Conservation (phyloP, 2,113 vertebrate species). For the Nothobranchius kuhntae region DNA sequence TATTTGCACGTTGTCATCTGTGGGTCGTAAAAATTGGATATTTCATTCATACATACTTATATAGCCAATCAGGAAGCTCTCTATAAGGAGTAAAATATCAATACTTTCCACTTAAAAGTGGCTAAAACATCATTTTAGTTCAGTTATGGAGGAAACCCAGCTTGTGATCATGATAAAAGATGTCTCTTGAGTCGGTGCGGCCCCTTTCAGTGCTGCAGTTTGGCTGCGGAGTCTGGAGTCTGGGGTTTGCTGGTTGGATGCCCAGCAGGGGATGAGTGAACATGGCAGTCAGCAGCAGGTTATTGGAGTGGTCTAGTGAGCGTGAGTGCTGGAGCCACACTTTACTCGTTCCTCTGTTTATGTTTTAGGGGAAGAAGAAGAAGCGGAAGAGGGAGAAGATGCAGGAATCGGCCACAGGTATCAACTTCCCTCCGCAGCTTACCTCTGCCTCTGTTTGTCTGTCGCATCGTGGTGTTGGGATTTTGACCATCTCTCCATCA, state of each 20-base stretch:
- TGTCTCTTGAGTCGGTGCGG: not conserved
- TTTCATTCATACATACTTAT: too few species aligned
- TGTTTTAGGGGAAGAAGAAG: constrained; percentile 98
- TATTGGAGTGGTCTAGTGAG: constrained; percentile 79
- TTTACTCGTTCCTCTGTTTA: constrained; percentile 78
- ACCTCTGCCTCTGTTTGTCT: not conserved
- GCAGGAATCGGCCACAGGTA: constrained; percentile 95
- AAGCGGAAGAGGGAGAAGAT: constrained; percentile 99
- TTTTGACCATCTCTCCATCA: constrained; percentile 14
- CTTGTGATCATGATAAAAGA: not conserved
- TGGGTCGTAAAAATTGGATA: constrained; percentile 7
- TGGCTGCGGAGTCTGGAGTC: constrained; percentile 55
- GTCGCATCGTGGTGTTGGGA: constrained; percentile 37
- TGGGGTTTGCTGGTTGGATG: constrained; percentile 65
- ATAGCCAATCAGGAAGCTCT: too few species aligned
- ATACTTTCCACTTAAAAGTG: too few species aligned
- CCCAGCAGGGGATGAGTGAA: constrained; percentile 78
- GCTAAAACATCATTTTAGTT: not conserved
- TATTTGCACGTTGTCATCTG: constrained; percentile 67
- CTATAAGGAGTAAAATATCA: too few species aligned
- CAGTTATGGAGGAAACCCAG: not conserved
- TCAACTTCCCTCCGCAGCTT: constrained; percentile 23
- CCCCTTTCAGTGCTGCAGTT: constrained; percentile 61
- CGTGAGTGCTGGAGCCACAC: constrained; percentile 82
- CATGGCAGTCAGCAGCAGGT: constrained; percentile 76